phyloP scores from a whole-genome alignment of 1,140 invertebrate species.

The Uloborus diversus region DNA sequence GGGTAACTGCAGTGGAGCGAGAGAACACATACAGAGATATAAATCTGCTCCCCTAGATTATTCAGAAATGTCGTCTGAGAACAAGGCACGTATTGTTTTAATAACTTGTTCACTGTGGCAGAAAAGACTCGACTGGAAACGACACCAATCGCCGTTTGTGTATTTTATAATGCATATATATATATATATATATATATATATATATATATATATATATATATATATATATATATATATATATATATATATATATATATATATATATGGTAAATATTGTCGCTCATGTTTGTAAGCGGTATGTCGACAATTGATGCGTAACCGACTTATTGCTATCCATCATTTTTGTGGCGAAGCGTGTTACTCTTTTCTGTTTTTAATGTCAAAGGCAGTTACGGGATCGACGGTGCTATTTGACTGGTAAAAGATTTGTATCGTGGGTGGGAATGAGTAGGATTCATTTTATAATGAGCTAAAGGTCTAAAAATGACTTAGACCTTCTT shows the following conservation, averaged over 20 bases:
- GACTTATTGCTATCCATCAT: constrained; percentile 41
- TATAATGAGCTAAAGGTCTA: too few species aligned
- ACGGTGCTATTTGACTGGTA: constrained; percentile 34
- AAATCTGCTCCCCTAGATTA: constrained; percentile 46
- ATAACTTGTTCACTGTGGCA: constrained; percentile 51
- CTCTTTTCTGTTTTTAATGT: background rate
- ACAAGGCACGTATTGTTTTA: constrained; percentile 53
- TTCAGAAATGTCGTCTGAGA: constrained; percentile 42
- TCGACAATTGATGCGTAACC: constrained; percentile 32
- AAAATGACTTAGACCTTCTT: too few species aligned
- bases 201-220: background rate
- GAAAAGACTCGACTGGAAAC: constrained; percentile 52
- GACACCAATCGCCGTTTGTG: constrained; percentile 42
- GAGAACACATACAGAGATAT: constrained; percentile 41
- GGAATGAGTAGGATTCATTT: too few species aligned
- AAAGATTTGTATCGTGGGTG: constrained; percentile 16
- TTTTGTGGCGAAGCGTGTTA: constrained; percentile 26
- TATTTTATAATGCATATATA: background rate
- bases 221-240: constrained; percentile 3
- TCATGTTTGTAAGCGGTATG: constrained; percentile 50
- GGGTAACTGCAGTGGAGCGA: background rate
- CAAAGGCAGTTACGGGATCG: background rate
- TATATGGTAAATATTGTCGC: constrained; percentile 52
- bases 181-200: background rate
- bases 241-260: constrained; percentile 29